Conservation (phyloP, 2,113 vertebrate genomes). For the Menidia beryllina region DNA sequence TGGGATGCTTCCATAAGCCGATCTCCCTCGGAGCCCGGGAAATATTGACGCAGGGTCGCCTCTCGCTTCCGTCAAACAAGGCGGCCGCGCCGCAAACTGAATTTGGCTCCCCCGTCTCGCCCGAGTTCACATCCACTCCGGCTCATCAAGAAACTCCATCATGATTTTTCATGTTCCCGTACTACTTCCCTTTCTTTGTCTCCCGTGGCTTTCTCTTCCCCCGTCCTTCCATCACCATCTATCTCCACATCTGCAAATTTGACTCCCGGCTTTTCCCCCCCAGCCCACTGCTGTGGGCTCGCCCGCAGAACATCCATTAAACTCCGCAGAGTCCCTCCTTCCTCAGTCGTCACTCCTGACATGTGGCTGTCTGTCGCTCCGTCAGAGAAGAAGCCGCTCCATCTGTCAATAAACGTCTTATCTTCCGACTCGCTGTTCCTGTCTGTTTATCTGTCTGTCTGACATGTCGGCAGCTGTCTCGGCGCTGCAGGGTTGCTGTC, state of each 20-base stretch:
- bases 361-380: slow-evolving; percentile 58
- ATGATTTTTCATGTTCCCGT: slow-evolving; percentile 60
- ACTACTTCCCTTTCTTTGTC: slow-evolving; percentile 45
- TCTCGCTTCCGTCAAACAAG: slow-evolving; percentile 62
- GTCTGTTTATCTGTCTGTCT: slow-evolving; percentile 77
- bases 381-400: slow-evolving; percentile 58
- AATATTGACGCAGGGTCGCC: slow-evolving; percentile 74
- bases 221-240: slow-evolving; percentile 60
- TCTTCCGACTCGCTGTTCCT: slow-evolving; percentile 67
- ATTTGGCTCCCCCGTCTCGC: slow-evolving; percentile 49
- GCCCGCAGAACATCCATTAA: slow-evolving; percentile 58
- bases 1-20: slow-evolving; percentile 69
- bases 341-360: slow-evolving; percentile 43
- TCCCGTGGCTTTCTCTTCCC: slow-evolving; percentile 52
- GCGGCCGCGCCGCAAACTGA: slow-evolving; percentile 58
- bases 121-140: slow-evolving; percentile 41
- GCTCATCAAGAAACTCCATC: slow-evolving; percentile 57
- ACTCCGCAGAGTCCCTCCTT: slow-evolving; percentile 57
- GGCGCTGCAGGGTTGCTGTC: slow-evolving; percentile 75
- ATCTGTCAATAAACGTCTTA: slow-evolving; percentile 76
- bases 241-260: slow-evolving; percentile 59
- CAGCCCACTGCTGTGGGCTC: slow-evolving; percentile 29
- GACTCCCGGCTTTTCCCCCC: slow-evolving; percentile 48
- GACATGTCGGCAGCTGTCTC: slow-evolving; percentile 76
- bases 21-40: slow-evolving; percentile 59